Conservation (phyloP, 2,797 vertebrate species). For the Hemitrygon akajei region DNA sequence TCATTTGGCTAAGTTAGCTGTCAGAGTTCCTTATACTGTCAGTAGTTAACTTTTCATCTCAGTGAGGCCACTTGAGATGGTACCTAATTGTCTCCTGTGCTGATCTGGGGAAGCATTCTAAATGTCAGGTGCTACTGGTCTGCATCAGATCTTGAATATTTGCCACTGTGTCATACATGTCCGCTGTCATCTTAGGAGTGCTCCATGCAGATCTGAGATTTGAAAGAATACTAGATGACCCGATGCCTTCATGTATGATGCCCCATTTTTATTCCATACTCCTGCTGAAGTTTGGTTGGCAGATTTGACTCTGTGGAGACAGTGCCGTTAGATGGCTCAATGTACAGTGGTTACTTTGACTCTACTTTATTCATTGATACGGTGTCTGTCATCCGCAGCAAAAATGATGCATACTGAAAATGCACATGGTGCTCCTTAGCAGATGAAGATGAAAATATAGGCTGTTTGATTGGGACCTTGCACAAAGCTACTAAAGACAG, state of each 20-base stretch:
- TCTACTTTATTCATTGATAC: neutral
- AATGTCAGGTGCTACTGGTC: neutral
- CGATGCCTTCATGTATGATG: neutral
- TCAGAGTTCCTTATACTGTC: neutral
- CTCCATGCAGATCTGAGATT: neutral
- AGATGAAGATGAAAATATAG: neutral
- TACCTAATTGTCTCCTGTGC: neutral
- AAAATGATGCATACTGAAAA: neutral
- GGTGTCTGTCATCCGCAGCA: neutral
- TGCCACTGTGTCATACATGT: neutral
- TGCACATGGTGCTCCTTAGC: neutral
- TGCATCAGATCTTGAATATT: neutral
- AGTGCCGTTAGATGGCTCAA: neutral
- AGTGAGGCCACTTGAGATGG: neutral
- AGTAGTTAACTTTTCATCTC: neutral
- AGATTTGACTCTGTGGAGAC: neutral
- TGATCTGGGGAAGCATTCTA: neutral
- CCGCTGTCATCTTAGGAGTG: neutral
- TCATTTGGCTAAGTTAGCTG: conserved; percentile 7
- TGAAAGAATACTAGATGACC: neutral
- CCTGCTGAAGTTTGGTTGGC: neutral
- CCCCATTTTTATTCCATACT: neutral
- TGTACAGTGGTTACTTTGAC: neutral
- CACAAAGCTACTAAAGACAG: neutral
- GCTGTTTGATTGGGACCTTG: neutral